Evolutionary conservation across 1,140 invertebrate genomes (phyloP).

Genomic region (Zaprionus tsacasi): DNA sequence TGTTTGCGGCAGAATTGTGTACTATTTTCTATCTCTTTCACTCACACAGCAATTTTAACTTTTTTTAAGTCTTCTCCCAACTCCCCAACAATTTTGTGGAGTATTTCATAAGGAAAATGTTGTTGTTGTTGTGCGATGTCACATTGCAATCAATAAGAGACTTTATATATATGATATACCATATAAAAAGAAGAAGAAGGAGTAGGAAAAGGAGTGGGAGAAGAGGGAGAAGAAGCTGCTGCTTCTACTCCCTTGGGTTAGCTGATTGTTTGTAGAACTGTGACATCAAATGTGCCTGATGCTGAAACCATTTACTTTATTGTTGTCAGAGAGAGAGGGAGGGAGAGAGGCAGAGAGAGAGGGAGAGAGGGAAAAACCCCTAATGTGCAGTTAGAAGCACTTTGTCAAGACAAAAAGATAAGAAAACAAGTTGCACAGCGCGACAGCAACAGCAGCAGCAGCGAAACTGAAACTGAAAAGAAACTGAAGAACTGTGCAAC

Average conservation of each 20-base stretch:
- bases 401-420: constrained; percentile 54
- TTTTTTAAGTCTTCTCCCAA: neutral
- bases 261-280: constrained; percentile 22
- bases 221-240: neutral
- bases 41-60: neutral
- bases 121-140: constrained; percentile 24
- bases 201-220: too few species aligned
- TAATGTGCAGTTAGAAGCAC: constrained; percentile 70
- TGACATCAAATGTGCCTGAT: constrained; percentile 30
- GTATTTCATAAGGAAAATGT: constrained; percentile 13
- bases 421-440: constrained; percentile 28
- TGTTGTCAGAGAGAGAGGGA: constrained; percentile 13
- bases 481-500: neutral
- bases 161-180: constrained; percentile 2
- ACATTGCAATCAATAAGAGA: constrained; percentile 50
- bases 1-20: neutral
- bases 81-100: neutral
- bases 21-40: neutral
- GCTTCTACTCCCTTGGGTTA: neutral
- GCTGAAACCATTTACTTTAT: constrained; percentile 40
- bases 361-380: constrained; percentile 3
- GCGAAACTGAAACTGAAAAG: neutral
- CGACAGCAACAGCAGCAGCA: neutral
- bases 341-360: neutral
- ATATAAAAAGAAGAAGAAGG: neutral